These are phyloP conservation scores for Thymelicus sylvestris DNA, from an alignment of 2,888 invertebrate species.

Conservation along the genomic window DNA sequence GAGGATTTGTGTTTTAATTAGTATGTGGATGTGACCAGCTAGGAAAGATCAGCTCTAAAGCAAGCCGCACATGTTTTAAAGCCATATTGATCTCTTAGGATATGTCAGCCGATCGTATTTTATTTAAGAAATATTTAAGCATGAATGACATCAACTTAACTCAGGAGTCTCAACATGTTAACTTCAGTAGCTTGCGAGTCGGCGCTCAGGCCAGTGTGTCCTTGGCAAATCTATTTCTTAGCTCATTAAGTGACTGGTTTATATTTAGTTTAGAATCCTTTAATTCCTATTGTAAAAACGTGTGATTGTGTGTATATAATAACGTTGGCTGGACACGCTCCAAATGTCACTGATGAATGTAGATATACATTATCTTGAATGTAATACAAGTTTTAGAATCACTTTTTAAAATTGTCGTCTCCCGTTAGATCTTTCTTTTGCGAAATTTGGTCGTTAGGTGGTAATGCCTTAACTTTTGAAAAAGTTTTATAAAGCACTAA, in stretches of 20 bases:
- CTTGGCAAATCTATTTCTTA: slow-evolving; percentile 81
- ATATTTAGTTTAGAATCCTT: slow-evolving; percentile 73
- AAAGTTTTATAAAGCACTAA: slow-evolving; percentile 68
- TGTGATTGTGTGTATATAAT: slow-evolving; percentile 82
- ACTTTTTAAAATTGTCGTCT: slow-evolving; percentile 63
- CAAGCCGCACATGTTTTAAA: slow-evolving; percentile 65
- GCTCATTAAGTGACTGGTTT: slow-evolving; percentile 83
- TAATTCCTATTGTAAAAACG: slow-evolving; percentile 81
- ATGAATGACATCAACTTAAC: slow-evolving; percentile 66
- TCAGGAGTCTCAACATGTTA: slow-evolving; percentile 71
- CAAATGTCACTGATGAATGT: slow-evolving; percentile 60
- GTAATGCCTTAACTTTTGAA: slow-evolving; percentile 53
- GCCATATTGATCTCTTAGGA: slow-evolving; percentile 81
- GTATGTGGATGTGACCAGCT: slow-evolving; percentile 40
- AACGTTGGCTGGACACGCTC: slow-evolving; percentile 65
- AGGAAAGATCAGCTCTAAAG: slow-evolving; percentile 58
- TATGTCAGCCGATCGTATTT: slow-evolving; percentile 62
- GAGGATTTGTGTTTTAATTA: slow-evolving; percentile 13
- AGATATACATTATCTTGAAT: slow-evolving; percentile 59
- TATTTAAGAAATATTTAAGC: slow-evolving; percentile 74
- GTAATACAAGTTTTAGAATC: slow-evolving; percentile 50
- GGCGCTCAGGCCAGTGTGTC: slow-evolving; percentile 79
- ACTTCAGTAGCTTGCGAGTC: slow-evolving; percentile 57
- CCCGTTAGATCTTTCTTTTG: slow-evolving; percentile 72
- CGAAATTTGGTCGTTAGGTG: slow-evolving; percentile 70